These are phyloP conservation scores for Microcebus ravelobensis DNA, from an alignment of 2,113 vertebrate species.

Conservation along the genomic window DNA sequence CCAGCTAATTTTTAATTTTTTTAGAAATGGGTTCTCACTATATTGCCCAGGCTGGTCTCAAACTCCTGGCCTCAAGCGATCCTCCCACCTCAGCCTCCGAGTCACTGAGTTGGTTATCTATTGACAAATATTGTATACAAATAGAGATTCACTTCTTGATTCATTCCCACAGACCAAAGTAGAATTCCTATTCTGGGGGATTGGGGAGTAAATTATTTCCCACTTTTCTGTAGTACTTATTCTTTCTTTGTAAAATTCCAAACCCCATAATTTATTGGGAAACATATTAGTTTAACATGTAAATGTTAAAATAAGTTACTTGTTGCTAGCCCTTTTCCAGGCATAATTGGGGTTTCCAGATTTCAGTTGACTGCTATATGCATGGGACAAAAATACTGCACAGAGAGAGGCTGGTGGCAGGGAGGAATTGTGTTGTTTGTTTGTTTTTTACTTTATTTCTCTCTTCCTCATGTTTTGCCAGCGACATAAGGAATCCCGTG, in stretches of 20 bases:
- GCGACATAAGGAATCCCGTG: neutral
- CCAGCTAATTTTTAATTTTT: too few relatives aligned
- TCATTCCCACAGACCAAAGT: neutral
- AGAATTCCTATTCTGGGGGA: neutral
- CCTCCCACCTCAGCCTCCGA: too few relatives aligned
- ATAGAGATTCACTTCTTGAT: neutral
- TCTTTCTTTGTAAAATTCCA: neutral
- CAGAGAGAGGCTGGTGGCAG: neutral
- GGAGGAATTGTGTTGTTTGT: too few relatives aligned
- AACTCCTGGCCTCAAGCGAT: too few relatives aligned
- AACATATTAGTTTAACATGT: neutral
- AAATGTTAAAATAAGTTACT: neutral
- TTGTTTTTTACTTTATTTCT: neutral
- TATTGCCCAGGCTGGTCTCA: too few relatives aligned
- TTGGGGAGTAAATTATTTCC: neutral
- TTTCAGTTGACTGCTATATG: neutral
- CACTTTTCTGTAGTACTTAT: neutral
- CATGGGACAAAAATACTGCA: neutral
- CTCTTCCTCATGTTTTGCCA: neutral
- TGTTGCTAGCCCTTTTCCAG: neutral
- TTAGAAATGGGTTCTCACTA: too few relatives aligned
- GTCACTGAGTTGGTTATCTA: neutral
- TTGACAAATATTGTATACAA: neutral
- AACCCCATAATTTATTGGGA: neutral
- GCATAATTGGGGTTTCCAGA: neutral